Base-by-base conservation (phyloP, 2,797 vertebrate genomes). In the Sebastiscus tertius region DNA sequence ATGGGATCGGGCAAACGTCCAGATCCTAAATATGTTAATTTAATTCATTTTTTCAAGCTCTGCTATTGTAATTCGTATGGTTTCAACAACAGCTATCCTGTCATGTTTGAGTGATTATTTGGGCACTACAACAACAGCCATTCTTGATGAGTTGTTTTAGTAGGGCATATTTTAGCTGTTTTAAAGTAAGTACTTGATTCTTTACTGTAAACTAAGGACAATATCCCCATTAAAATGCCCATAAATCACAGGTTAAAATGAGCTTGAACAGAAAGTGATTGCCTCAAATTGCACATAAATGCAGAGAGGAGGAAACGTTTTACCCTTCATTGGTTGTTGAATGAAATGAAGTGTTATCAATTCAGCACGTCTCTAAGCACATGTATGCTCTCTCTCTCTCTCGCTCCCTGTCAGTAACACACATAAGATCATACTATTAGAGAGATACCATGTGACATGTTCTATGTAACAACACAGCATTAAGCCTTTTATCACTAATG, bases 1-100 rank as follows among this genome's bases (percentile, higher is more conserved):
- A 24, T 67, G 26, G 49, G 77, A 82, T 39, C 54, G 34, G 61
- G 77, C 60, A 77, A 77, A 75, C 31, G 33, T 84, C 65, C 46
- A 75, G 24, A 68, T 72, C 18, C 24, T 69, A 36, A 60, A 62
- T 54, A 29, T 74, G 67, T 36, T 65, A 0, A 65, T 73, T 73
- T 72, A 18, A 73, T 82, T 46, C 18, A 72, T 62, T 56, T 71
- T 72, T 72, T 76, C 36, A 18, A 56, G 14, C 64, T 62, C 10
- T 67, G 55, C 70, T 72, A 12, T 58, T 68, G 42, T 69, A 64
- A 59, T 72, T 61, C 24, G 73, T 36, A 52, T 62, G 9, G 8
- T 65, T 66, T 71, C 26, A 72, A 29, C 55, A 59, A 26, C 54
- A 63, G 16, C 42, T 70, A 62, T 67, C 1, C 2, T 68, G n/a